Evolutionary conservation across 2,113 vertebrate genomes (phyloP).

Genomic region (Cariama cristata): DNA sequence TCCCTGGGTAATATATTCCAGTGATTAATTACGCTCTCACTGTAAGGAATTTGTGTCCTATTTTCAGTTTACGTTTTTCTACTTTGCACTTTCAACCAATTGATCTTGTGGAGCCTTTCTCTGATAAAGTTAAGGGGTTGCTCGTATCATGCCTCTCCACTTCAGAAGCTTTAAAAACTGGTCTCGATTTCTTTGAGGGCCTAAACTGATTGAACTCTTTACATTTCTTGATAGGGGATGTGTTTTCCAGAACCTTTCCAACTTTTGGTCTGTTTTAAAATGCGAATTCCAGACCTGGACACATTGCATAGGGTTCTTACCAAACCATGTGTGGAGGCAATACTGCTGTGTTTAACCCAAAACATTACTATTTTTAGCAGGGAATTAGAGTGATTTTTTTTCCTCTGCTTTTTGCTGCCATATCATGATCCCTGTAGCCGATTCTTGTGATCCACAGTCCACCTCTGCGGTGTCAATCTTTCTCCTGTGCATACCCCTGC

Average conservation of each 20-base stretch:
- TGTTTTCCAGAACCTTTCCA: background rate
- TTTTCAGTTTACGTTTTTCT: slow-evolving; percentile 59
- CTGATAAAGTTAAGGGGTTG: background rate
- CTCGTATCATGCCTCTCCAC: background rate
- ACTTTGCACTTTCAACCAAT: slow-evolving; percentile 6
- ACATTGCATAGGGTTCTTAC: background rate
- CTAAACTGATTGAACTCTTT: background rate
- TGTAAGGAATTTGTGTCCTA: slow-evolving; percentile 42
- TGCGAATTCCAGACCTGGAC: background rate
- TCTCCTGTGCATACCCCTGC: background rate
- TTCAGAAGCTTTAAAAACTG: background rate
- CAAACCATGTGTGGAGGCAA: background rate
- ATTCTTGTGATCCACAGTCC: background rate
- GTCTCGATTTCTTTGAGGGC: background rate
- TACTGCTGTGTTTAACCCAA: background rate
- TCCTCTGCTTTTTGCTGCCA: background rate
- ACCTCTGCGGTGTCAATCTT: background rate
- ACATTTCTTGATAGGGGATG: background rate
- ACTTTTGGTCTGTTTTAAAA: slow-evolving; percentile 13
- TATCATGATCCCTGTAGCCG: background rate
- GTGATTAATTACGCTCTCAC: slow-evolving; percentile 55
- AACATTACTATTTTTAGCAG: background rate
- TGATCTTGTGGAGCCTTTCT: background rate
- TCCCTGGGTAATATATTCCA: background rate
- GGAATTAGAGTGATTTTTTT: background rate